A percentile compares a stretch with the other conserved stretches of the same genome.
Evolutionary conservation across 2,888 invertebrate genomes (phyloP).

Genomic region (Resseliella maxima): DNA sequence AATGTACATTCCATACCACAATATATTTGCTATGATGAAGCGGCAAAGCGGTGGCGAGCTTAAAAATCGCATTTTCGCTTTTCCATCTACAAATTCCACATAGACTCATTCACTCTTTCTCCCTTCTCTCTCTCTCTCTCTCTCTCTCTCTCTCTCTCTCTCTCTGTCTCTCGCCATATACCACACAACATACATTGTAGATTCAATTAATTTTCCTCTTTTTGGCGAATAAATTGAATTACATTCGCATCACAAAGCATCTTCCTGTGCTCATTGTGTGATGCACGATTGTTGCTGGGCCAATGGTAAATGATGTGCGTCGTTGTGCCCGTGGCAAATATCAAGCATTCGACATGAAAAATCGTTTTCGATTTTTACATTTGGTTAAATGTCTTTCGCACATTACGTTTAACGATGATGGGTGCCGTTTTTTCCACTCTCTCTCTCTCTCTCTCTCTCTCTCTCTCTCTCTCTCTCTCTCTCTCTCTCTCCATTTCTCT

Average conservation of each 20-base stretch:
- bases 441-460: not conserved
- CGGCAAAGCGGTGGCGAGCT: not conserved
- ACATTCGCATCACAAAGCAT: constrained; percentile 48
- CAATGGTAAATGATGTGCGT: not conserved
- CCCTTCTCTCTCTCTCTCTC: too few species aligned
- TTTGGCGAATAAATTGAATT: constrained; percentile 49
- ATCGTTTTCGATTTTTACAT: constrained; percentile 8
- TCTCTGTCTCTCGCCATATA: not conserved
- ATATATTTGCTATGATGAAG: not conserved
- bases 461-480: not conserved
- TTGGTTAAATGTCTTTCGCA: not conserved
- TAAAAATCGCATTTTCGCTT: not conserved
- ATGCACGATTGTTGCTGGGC: not conserved
- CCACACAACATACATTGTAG: not conserved
- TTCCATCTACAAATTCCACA: not conserved
- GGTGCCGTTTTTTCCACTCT: not conserved
- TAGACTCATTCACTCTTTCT: too few species aligned
- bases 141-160: too few species aligned
- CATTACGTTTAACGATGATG: not conserved
- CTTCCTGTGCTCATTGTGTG: not conserved
- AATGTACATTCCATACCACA: not conserved
- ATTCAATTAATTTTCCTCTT: constrained; percentile 50
- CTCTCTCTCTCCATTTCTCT: too few species aligned
- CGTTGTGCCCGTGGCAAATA: constrained; percentile 13
- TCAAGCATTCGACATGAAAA: constrained; percentile 36